These are phyloP conservation scores for Orussus abietinus DNA, from an alignment of 1,140 invertebrate genomes.

Conservation along the genomic window DNA sequence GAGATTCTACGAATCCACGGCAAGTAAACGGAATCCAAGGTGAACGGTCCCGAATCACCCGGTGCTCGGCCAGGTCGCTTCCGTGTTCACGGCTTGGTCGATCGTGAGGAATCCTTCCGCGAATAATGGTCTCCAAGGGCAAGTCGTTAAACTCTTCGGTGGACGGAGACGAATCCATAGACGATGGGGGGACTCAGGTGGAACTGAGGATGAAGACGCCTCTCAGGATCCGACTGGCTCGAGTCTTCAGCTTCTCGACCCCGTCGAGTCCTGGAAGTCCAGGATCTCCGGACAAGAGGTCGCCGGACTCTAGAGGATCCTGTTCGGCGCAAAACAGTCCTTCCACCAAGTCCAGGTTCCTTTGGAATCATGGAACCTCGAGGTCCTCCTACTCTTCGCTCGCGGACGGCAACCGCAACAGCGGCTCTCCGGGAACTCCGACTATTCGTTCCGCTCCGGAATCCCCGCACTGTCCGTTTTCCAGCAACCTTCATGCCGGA, in stretches of 20 bases:
- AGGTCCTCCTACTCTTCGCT: constrained; percentile 5
- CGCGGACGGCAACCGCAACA: background rate
- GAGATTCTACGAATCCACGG: too few relatives aligned
- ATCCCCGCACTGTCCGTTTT: background rate
- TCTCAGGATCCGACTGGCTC: constrained; percentile 23
- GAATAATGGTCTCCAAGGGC: too few relatives aligned
- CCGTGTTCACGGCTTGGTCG: too few relatives aligned
- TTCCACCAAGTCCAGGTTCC: constrained; percentile 16
- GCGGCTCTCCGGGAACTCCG: constrained; percentile 1
- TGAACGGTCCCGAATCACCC: too few relatives aligned
- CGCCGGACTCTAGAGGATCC: constrained; percentile 18
- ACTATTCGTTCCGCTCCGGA: constrained; percentile 12
- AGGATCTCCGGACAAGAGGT: constrained; percentile 1
- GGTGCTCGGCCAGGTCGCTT: too few relatives aligned
- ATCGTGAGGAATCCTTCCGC: too few relatives aligned
- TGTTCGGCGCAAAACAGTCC: constrained; percentile 18
- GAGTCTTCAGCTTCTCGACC: constrained; percentile 21
- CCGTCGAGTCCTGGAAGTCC: constrained; percentile 23
- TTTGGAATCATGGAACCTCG: constrained; percentile 24
- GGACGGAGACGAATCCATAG: constrained; percentile 7
- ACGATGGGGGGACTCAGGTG: background rate
- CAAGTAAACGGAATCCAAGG: too few relatives aligned
- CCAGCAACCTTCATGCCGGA: too few relatives aligned
- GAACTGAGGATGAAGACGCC: constrained; percentile 15
- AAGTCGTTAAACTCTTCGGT: constrained; percentile 5